A percentile compares a stretch with the other conserved stretches of the same genome.
Evolutionary conservation across 30 jellyfish, hydroid and myxozoan species (phyloP).

Genomic region (Cassiopea xamachana): DNA sequence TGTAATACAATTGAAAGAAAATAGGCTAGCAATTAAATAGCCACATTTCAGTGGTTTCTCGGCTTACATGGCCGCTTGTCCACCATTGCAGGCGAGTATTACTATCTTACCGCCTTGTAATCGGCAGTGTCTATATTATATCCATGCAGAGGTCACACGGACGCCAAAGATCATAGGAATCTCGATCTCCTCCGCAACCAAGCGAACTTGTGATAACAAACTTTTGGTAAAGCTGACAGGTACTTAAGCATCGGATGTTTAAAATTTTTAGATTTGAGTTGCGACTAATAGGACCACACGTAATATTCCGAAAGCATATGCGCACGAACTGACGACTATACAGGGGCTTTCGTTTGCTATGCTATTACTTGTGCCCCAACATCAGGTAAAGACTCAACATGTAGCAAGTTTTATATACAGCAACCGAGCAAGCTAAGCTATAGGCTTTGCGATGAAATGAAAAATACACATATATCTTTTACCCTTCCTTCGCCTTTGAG

Average conservation of each 20-base stretch:
- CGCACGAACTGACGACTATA: background rate
- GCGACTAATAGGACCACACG: background rate
- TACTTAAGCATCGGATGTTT: background rate
- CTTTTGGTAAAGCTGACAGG: background rate
- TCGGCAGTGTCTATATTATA: no score
- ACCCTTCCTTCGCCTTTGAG: no score
- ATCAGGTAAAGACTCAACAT: no score
- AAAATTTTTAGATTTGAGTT: background rate
- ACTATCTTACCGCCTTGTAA: background rate
- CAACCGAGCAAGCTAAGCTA: no score
- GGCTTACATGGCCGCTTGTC: slow-evolving; percentile 36
- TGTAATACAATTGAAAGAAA: slow-evolving; percentile 23
- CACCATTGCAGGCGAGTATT: slow-evolving; percentile 26
- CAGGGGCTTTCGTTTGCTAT: no score
- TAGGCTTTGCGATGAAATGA: no score
- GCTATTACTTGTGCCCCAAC: no score
- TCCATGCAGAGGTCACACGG: slow-evolving; percentile 10
- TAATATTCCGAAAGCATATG: background rate
- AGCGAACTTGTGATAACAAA: background rate
- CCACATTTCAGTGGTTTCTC: slow-evolving; percentile 33
- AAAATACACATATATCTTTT: no score
- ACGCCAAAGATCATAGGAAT: slow-evolving; percentile 56
- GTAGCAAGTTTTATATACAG: no score
- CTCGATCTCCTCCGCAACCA: slow-evolving; percentile 32
- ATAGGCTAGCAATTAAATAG: slow-evolving; percentile 5